Evolutionary conservation across 2,797 vertebrate genomes (phyloP).

Genomic region (Bryconaethiops microstoma): DNA sequence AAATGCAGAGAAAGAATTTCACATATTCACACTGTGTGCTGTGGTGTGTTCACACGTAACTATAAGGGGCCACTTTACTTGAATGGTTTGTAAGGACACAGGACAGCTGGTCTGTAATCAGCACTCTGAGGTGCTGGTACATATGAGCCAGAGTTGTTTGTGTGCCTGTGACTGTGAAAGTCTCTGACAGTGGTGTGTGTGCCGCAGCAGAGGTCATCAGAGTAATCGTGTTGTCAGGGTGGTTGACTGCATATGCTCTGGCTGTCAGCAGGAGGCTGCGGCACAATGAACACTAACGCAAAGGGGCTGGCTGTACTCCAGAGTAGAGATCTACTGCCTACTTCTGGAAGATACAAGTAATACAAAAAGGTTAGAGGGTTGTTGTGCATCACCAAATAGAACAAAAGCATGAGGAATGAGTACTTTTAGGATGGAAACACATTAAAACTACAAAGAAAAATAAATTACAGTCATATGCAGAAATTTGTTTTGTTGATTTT

Average conservation of each 20-base stretch:
- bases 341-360: slow-evolving; percentile 21
- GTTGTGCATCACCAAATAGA: neutral
- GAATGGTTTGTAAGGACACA: too few species aligned
- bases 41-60: too few species aligned
- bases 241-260: slow-evolving; percentile 4
- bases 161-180: neutral
- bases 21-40: too few species aligned
- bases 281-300: neutral
- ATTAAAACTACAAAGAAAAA: too few species aligned
- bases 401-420: too few species aligned
- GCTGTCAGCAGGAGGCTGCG: slow-evolving; percentile 26
- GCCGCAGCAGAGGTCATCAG: neutral
- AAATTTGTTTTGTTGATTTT: too few species aligned
- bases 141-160: neutral
- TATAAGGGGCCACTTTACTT: too few species aligned
- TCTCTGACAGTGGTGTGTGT: neutral
- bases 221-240: slow-evolving; percentile 12
- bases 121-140: neutral
- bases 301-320: neutral
- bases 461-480: too few species aligned
- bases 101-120: neutral
- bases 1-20: too few species aligned
- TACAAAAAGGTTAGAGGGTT: neutral
- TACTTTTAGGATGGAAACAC: too few species aligned
- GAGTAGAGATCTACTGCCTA: slow-evolving; percentile 30